Percentiles rank a stretch among this genome's conserved stretches.
These are phyloP conservation scores for Melospiza georgiana DNA, from an alignment of 2,113 vertebrate genomes.

Conservation along the genomic window DNA sequence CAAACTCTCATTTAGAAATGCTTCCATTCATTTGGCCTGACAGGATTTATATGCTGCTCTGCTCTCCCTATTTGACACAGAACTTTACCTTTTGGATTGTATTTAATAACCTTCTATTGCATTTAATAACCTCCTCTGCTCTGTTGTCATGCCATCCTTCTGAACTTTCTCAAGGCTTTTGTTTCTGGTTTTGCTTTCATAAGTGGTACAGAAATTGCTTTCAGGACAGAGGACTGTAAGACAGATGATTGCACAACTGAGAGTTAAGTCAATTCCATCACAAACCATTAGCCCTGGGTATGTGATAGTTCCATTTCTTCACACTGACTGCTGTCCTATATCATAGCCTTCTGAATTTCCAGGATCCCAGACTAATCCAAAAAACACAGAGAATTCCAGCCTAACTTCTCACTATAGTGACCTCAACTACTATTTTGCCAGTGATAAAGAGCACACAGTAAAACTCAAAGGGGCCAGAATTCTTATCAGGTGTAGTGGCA, in stretches of 20 bases:
- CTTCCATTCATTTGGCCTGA: background rate
- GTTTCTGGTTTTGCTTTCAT: background rate
- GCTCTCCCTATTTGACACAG: background rate
- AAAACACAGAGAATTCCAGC: background rate
- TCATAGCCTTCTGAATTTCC: background rate
- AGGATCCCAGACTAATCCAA: background rate
- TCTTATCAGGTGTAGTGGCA: background rate
- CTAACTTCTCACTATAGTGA: background rate
- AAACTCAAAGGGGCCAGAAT: background rate
- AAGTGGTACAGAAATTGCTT: background rate
- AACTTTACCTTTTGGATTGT: background rate
- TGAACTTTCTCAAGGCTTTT: background rate
- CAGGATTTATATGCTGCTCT: background rate
- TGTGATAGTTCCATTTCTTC: background rate
- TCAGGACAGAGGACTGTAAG: background rate
- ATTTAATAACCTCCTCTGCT: background rate
- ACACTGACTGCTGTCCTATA: background rate
- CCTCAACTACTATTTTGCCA: background rate
- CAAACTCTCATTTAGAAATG: background rate
- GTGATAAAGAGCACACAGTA: background rate
- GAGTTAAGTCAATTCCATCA: background rate
- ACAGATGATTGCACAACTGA: background rate
- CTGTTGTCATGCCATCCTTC: background rate
- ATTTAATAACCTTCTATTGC: background rate
- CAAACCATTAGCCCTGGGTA: background rate